Evolutionary conservation across 2,797 vertebrate genomes (phyloP), one percentile per base, ranked within the genome.

Genomic region (Arremon brunneinucha): DNA sequence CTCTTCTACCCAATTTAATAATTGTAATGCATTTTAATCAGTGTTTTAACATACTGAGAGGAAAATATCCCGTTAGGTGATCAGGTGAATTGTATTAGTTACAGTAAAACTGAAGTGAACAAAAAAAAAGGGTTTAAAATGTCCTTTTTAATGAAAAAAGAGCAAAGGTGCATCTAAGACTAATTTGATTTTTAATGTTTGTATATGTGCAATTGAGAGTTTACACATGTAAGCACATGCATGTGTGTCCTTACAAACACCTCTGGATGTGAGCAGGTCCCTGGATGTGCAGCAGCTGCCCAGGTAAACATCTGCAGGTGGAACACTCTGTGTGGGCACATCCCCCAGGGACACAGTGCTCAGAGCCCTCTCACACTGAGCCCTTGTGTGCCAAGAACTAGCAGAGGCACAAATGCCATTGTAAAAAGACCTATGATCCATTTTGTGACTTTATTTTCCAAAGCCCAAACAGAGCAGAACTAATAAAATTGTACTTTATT

Each of bases 11-110:
- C 90, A 37, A 86, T 93, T 97, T 97, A 97, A 97, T 97, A 97
- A 94, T 81, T 97, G 94, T 96, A 97, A 97, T 97, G 95, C 84
- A 78, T 96, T 96, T 97, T 97, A 93, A 96, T 96, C 91, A 74
- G 94, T 93, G 84, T 94, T 94, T 97, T 97, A 97, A 97, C 94
- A 93, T 92, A 94, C 95, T 96, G 95, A 96, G 76, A 94, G 94
- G 85, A 95, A 95, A 93, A 80, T n/a, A 88, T 59, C 87, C 78
- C 64, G 50, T 79, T 95, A 95, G 89, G 56, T 81, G 68, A 96
- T 69, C 83, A 82, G 87, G 56, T 76, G 82, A 94, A 86, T 83
- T 95, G 82, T 92, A 83, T 94, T 92, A 90, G 89, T 69, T 95
- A 86, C 52, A 87, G 88, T 90, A 88, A 95, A 96, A 93, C 82